Evolutionary conservation across 1,140 invertebrate genomes (phyloP), one percentile per base, ranked within the genome.

Genomic region (Caerostris darwini): DNA sequence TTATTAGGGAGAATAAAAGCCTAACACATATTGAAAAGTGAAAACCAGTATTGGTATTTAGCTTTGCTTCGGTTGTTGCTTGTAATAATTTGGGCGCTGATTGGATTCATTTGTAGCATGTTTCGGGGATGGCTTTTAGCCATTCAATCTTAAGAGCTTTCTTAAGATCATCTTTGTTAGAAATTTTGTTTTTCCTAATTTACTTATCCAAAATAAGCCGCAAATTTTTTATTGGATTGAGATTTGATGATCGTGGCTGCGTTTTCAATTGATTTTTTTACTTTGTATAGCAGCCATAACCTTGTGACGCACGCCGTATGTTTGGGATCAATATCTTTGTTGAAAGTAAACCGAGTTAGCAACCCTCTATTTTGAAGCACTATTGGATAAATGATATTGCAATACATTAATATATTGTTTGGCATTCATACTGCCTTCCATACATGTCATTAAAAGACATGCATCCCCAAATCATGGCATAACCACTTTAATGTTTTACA

Each of bases 161-260:
- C 61, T 67, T 4, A 14, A 67, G 61, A 17, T 67, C 2, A n/a
- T 3, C 7, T 81, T 81, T 81, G 34, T 14, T 81, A 12, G 71
- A 81, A 81, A 81, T 81, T 12, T 81, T 81, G 3, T 14, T 50
- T 81, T 57, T 89, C 53, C 17, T 12, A 12, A 89, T 7, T 89
- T 54, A n/a, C 5, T 59, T 82, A 19, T 96, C 94, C 12, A 96
- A 94, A 67, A 95, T 67, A 90, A 95, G 95, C 96, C 95, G 95
- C 7, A 96, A 69, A 95, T 96, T 91, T 87, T 96, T 95, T 69
- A 95, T 96, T 0, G 95, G 95, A 94, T 96, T 96, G 0, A 96
- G 71, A 82, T 96, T 96, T 8, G 96, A 95, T 61, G 95, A 95
- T 81, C 96, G 95, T 50, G 95, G 94, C 19, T 95, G 95, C 67